Base-by-base conservation (phyloP, 2,888 invertebrate species). In the Eristalis pertinax region DNA sequence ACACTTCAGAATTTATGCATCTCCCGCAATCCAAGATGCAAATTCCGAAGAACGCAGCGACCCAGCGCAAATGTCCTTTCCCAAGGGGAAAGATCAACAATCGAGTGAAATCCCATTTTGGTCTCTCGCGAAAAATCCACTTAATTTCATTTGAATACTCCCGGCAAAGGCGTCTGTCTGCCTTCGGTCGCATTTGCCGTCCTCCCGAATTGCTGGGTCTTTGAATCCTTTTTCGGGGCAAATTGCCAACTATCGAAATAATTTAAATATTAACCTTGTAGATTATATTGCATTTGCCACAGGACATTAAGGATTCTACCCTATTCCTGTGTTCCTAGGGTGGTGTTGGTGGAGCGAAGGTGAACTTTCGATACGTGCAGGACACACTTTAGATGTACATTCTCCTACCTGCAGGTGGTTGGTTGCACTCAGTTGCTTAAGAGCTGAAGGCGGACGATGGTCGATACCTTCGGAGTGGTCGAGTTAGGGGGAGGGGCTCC, bases 271-370 rank as follows among this genome's bases (percentile, higher is more conserved):
- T 86, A 64, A 72, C 84, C 79, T 79, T 67, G 78, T 62, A 72
- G 78, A 79, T 84, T 84, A 84, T 84, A 87, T 84, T 84, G 87
- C 83, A 79, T 84, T 87, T 79, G 87, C 87, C 79, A 87, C 79
- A 87, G 68, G 84, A 60, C 84, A 84, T 87, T 87, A 87, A 79
- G 50, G 72, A 75, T 84, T 63, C 68, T 64, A 26, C 63, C 60
- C 69, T 85, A 60, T 56, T 68, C 60, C 70, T 69, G 73, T 60
- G 70, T 43, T 65, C 13, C 38, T 38, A 19, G 8, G 50, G n/a
- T 19, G 50, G 19, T 13, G 15, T n/a, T 15, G n/a, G n/a, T 8
- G n/a, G 43, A 41, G 15, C 50, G 68, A 29, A 29, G 11, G 19
- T 24, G 24, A 85, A 77, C 60, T 81, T 81, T 73, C 77, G 24